Percentiles rank a stretch among this genome's conserved stretches.
phyloP scores from a whole-genome alignment of 2,888 invertebrate species.

The Strigamia transsilvanica region DNA sequence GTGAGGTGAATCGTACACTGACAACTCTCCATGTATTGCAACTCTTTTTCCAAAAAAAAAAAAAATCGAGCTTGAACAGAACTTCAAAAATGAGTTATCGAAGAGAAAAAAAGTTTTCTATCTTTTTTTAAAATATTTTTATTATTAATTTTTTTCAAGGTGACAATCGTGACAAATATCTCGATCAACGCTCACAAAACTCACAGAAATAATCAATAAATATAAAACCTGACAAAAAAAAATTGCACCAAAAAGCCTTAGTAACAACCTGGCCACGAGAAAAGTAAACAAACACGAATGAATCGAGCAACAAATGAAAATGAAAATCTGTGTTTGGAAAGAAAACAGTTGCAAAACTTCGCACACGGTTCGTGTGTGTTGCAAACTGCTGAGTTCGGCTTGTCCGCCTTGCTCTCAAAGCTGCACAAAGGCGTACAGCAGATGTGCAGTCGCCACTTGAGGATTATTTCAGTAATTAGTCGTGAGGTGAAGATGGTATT shows the following conservation, averaged over 20 bases:
- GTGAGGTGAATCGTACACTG: constrained; percentile 36
- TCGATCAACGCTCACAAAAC: constrained; percentile 20
- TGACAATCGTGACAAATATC: constrained; percentile 10
- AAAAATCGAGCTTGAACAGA: background rate
- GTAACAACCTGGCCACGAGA: background rate
- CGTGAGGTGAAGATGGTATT: background rate
- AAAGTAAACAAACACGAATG: constrained; percentile 8
- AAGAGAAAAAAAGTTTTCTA: background rate
- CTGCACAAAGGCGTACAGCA: background rate
- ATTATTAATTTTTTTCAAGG: background rate
- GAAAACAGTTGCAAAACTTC: too few relatives aligned
- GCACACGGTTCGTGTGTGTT: too few relatives aligned
- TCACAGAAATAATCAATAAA: constrained; percentile 2
- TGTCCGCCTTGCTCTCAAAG: background rate
- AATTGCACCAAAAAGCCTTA: background rate
- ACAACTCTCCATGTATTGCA: constrained; percentile 24
- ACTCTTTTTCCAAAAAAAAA: background rate
- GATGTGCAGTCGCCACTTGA: background rate
- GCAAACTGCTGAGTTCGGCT: too few relatives aligned
- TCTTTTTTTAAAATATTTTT: background rate
- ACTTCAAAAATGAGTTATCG: constrained; percentile 27
- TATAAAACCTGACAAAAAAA: background rate
- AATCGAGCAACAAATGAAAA: background rate
- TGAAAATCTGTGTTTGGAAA: background rate
- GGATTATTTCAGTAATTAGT: background rate